Percentiles rank a stretch among this genome's conserved stretches.
Evolutionary conservation across 2,888 invertebrate genomes (phyloP).

Genomic region (Sipunculus nudus): DNA sequence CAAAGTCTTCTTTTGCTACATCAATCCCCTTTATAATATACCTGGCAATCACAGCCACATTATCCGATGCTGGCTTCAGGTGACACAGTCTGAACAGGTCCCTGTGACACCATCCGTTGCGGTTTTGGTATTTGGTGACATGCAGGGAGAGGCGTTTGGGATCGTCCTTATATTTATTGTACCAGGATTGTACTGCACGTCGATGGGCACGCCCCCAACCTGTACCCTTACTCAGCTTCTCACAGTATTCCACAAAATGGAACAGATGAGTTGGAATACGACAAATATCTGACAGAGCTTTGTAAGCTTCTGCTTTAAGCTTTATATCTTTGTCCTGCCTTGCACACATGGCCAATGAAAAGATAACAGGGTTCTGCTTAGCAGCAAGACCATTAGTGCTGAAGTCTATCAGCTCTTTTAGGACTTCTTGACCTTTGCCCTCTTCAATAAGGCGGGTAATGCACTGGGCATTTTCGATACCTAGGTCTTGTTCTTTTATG

Average conservation of each 20-base stretch:
- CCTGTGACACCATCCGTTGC: conserved; percentile 78
- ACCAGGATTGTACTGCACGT: conserved; percentile 75
- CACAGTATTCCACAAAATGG: conserved; percentile 73
- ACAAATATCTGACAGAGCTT: conserved; percentile 71
- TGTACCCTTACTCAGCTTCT: conserved; percentile 64
- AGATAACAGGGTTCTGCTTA: conserved; percentile 68
- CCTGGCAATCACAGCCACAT: conserved; percentile 39
- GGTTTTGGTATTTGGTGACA: conserved; percentile 73
- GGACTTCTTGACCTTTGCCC: conserved; percentile 56
- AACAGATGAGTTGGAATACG: conserved; percentile 74
- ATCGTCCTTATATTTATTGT: conserved; percentile 62
- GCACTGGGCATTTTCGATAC: conserved; percentile 54
- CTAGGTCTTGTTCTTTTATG: conserved; percentile 51
- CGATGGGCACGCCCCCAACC: conserved; percentile 76
- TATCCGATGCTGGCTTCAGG: conserved; percentile 40
- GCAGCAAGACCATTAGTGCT: conserved; percentile 66
- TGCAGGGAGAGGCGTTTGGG: conserved; percentile 74
- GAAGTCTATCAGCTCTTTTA: conserved; percentile 55
- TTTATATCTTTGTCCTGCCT: conserved; percentile 61
- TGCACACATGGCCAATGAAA: conserved; percentile 74
- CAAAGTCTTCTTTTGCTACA: conserved; percentile 38
- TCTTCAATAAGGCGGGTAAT: conserved; percentile 56
- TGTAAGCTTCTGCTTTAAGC: conserved; percentile 71
- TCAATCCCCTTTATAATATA: conserved; percentile 48
- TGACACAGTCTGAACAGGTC: conserved; percentile 71